Evolutionary conservation across 2,797 vertebrate species (phyloP).

Genomic region (Tiaroga cobitis): DNA sequence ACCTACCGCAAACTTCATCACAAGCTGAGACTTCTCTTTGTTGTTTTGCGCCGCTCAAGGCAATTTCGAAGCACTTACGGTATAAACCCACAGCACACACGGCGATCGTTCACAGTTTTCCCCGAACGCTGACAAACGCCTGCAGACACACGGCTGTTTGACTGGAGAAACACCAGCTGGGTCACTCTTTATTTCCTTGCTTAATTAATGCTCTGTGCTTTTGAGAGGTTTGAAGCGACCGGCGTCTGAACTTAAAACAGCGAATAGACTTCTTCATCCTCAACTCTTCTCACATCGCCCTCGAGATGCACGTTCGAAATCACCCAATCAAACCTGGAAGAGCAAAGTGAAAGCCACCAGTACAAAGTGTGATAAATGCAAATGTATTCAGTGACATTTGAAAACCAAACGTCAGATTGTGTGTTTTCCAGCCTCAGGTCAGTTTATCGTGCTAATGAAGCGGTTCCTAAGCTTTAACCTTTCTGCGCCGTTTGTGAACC

Average conservation of each 20-base stretch:
- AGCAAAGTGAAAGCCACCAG: not conserved
- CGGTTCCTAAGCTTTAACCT: constrained; percentile 49
- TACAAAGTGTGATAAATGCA: constrained; percentile 44
- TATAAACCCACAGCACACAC: constrained; percentile 15
- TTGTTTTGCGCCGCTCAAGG: not conserved
- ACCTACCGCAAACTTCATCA: not conserved
- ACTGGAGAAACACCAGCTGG: constrained; percentile 67
- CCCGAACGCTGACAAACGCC: constrained; percentile 56
- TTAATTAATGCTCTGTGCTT: constrained; percentile 76
- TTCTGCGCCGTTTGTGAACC: constrained; percentile 58
- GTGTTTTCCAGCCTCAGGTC: constrained; percentile 6
- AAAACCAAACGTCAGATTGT: constrained; percentile 33
- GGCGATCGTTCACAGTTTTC: constrained; percentile 58
- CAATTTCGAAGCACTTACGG: not conserved
- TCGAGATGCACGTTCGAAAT: not conserved
- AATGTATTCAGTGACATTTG: constrained; percentile 55
- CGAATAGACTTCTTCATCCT: not conserved
- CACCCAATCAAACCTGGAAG: not conserved
- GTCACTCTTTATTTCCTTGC: constrained; percentile 74
- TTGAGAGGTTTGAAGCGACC: constrained; percentile 1
- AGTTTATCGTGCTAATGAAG: constrained; percentile 53
- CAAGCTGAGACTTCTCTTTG: constrained; percentile 4
- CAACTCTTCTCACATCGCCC: not conserved
- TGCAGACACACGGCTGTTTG: constrained; percentile 58
- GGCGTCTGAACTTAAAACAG: constrained; percentile 16